Evolutionary conservation across 2,888 invertebrate species (phyloP).

Genomic region (Embidobia sp.): DNA sequence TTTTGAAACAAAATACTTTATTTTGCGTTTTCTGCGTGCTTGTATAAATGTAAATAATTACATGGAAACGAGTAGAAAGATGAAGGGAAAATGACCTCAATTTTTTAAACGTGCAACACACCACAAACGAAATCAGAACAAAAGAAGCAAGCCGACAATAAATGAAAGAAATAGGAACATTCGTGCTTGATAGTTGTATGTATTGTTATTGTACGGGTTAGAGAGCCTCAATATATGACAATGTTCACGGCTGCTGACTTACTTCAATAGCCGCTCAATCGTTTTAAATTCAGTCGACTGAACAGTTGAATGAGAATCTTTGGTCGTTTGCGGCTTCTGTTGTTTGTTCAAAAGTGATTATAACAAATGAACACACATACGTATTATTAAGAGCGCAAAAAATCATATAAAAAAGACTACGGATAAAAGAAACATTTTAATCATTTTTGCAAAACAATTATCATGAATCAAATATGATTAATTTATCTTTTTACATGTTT

Average conservation of each 20-base stretch:
- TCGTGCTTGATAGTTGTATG: constrained; percentile 30
- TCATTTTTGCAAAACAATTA: too few species aligned
- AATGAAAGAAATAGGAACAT: constrained; percentile 16
- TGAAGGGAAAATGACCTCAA: too few species aligned
- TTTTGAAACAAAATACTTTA: too few species aligned
- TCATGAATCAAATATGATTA: neutral
- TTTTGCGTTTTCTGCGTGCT: too few species aligned
- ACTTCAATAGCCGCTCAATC: constrained; percentile 72
- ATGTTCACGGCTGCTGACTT: constrained; percentile 72
- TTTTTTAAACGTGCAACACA: neutral
- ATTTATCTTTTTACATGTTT: too few species aligned
- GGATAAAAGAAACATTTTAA: constrained; percentile 12
- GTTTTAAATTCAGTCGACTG: constrained; percentile 71
- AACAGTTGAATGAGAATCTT: constrained; percentile 70
- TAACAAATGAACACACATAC: constrained; percentile 35
- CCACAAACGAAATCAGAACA: neutral
- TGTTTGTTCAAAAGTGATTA: constrained; percentile 64
- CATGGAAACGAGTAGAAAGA: too few species aligned
- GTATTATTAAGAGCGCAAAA: constrained; percentile 27
- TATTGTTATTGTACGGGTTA: constrained; percentile 60
- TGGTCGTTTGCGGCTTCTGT: constrained; percentile 59
- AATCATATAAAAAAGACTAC: neutral
- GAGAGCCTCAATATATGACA: constrained; percentile 61
- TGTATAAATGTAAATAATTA: too few species aligned
- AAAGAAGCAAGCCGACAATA: neutral